Evolutionary conservation across 2,113 vertebrate genomes (phyloP).

Genomic region (Apodemus sylvaticus): DNA sequence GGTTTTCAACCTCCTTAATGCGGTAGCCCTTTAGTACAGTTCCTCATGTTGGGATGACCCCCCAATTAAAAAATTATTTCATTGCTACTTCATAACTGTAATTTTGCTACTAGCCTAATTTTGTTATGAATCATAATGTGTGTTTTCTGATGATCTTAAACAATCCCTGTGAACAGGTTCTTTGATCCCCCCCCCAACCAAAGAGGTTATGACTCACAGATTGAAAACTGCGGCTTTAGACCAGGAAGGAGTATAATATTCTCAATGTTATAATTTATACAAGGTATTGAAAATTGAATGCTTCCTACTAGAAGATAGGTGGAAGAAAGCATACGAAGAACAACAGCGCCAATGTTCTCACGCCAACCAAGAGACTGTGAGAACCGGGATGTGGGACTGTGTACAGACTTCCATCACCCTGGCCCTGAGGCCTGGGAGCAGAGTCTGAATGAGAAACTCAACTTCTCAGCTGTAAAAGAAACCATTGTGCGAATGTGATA

Average conservation of each 20-base stretch:
- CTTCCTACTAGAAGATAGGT: neutral
- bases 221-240: neutral
- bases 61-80: neutral
- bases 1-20: neutral
- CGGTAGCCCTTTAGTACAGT: neutral
- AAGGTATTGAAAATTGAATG: neutral
- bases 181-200: neutral
- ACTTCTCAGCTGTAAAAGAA: neutral
- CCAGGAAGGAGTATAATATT: neutral
- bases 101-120: neutral
- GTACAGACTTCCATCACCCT: neutral
- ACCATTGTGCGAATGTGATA: constrained; percentile 6
- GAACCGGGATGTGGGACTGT: neutral
- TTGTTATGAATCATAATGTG: neutral
- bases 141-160: neutral
- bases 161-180: neutral
- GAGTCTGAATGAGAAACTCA: neutral
- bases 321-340: neutral
- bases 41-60: neutral
- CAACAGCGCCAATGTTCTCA: neutral
- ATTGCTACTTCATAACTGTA: neutral
- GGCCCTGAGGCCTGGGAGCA: neutral
- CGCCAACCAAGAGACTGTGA: neutral
- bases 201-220: neutral
- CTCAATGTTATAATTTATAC: neutral